Evolutionary conservation across 2,113 vertebrate genomes (phyloP).

Genomic region (Sinocyclocheilus anophthalmus): DNA sequence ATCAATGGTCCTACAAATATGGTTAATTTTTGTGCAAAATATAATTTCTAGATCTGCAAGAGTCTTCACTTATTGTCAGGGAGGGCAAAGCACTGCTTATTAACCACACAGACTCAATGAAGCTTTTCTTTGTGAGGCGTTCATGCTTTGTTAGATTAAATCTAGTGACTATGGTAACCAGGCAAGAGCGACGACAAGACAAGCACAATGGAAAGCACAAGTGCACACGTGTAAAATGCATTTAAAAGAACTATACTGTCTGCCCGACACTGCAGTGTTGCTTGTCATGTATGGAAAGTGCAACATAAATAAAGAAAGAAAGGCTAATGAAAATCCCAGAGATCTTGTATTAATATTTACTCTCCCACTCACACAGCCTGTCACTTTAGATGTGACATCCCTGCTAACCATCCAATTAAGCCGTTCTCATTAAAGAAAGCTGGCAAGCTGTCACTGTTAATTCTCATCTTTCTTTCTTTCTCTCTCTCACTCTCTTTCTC

Average conservation of each 20-base stretch:
- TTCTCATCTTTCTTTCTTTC: background rate
- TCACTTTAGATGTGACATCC: slow-evolving; percentile 46
- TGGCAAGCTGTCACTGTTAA: slow-evolving; percentile 46
- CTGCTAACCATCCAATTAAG: slow-evolving; percentile 57
- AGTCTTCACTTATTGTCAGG: slow-evolving; percentile 9
- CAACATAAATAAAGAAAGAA: background rate
- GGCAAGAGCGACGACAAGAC: slow-evolving; percentile 32
- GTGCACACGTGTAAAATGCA: slow-evolving; percentile 3
- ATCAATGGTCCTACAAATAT: background rate
- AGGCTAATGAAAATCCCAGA: slow-evolving; percentile 6
- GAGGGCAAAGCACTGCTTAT: slow-evolving; percentile 22
- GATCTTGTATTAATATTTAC: slow-evolving; percentile 56
- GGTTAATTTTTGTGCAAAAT: background rate
- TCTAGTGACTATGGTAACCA: slow-evolving; percentile 47
- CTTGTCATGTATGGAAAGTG: background rate
- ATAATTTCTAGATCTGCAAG: background rate
- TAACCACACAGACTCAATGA: slow-evolving; percentile 29
- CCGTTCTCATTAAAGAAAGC: slow-evolving; percentile 56
- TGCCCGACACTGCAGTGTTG: background rate
- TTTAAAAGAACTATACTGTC: background rate
- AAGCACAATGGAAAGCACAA: slow-evolving; percentile 13
- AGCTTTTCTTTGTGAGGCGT: slow-evolving; percentile 27
- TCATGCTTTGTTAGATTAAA: slow-evolving; percentile 44
- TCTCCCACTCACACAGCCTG: slow-evolving; percentile 39
- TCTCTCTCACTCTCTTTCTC: background rate